Evolutionary conservation across 2,888 invertebrate species (phyloP).

Genomic region (Drosophila acutilabella): DNA sequence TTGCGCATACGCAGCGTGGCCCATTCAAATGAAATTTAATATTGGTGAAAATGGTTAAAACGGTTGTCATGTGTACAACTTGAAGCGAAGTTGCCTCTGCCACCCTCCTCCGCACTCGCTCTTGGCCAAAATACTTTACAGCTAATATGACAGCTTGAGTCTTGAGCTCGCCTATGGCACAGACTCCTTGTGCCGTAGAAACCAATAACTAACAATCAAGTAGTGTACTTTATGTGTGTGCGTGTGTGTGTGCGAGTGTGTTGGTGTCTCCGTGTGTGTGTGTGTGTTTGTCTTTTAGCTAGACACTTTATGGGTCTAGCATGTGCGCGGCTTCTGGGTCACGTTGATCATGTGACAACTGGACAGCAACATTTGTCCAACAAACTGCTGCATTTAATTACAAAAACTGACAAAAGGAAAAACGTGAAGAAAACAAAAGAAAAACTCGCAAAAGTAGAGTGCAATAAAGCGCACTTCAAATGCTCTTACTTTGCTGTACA

Average conservation of each 20-base stretch:
- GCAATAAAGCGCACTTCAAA: slow-evolving; percentile 18
- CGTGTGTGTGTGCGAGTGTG: slow-evolving; percentile 1
- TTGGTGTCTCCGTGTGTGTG: slow-evolving; percentile 2
- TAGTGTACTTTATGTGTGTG: slow-evolving; percentile 18
- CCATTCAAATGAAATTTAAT: slow-evolving; percentile 63
- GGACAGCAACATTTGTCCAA: slow-evolving; percentile 61
- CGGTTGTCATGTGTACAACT: slow-evolving; percentile 46
- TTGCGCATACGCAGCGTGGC: slow-evolving; percentile 73
- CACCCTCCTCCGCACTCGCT: too few relatives aligned
- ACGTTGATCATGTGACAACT: slow-evolving; percentile 70
- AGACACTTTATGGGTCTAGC: slow-evolving; percentile 70
- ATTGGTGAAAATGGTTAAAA: slow-evolving; percentile 48
- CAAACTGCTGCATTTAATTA: slow-evolving; percentile 73
- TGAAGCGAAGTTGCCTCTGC: too few relatives aligned
- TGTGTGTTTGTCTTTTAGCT: slow-evolving; percentile 12
- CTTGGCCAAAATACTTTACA: slow-evolving; percentile 53
- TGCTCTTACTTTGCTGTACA: not conserved
- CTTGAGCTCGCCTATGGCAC: slow-evolving; percentile 23
- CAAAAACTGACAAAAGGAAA: slow-evolving; percentile 51
- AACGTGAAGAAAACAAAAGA: slow-evolving; percentile 2
- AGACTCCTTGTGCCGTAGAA: slow-evolving; percentile 32
- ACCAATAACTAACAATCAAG: slow-evolving; percentile 80
- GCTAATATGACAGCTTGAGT: slow-evolving; percentile 77
- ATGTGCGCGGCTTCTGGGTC: slow-evolving; percentile 65
- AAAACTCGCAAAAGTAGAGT: not conserved